Evolutionary conservation across 2,888 invertebrate species (phyloP).

Genomic region (Lathronympha strigana): DNA sequence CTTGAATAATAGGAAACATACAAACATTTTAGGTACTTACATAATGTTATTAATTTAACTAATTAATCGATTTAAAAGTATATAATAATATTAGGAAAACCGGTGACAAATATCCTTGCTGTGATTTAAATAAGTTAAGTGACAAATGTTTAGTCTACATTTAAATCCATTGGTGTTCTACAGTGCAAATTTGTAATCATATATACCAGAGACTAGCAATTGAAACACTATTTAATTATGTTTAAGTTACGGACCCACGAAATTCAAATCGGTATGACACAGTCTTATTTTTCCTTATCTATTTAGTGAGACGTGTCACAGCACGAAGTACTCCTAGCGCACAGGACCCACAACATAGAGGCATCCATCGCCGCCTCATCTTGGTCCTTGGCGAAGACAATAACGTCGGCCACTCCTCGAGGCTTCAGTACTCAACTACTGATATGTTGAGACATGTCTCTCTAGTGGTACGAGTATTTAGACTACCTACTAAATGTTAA

Average conservation of each 20-base stretch:
- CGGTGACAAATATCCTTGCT: slow-evolving; percentile 44
- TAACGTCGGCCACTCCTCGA: slow-evolving; percentile 54
- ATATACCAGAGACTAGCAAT: slow-evolving; percentile 23
- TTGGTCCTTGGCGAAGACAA: slow-evolving; percentile 74
- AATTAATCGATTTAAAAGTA: slow-evolving; percentile 37
- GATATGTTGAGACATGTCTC: slow-evolving; percentile 73
- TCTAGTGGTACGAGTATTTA: slow-evolving; percentile 66
- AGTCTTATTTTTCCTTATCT: slow-evolving; percentile 69
- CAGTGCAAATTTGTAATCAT: slow-evolving; percentile 54
- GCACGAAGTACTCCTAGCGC: slow-evolving; percentile 54
- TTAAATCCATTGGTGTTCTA: slow-evolving; percentile 52
- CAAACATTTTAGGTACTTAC: slow-evolving; percentile 31
- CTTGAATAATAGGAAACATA: slow-evolving; percentile 64
- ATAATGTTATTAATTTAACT: slow-evolving; percentile 42
- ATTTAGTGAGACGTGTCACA: slow-evolving; percentile 59
- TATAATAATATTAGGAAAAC: slow-evolving; percentile 35
- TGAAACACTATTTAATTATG: slow-evolving; percentile 20
- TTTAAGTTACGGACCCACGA: slow-evolving; percentile 34
- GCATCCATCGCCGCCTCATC: slow-evolving; percentile 52
- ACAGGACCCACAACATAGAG: slow-evolving; percentile 44
- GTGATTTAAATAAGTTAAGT: slow-evolving; percentile 47
- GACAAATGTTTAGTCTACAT: slow-evolving; percentile 49
- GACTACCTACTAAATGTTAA: slow-evolving; percentile 68
- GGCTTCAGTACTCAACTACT: slow-evolving; percentile 65
- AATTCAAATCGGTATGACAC: slow-evolving; percentile 50